Evolutionary conservation across 2,888 invertebrate genomes (phyloP), one percentile per base, ranked within the genome.

Genomic region (Dione vanillae): DNA sequence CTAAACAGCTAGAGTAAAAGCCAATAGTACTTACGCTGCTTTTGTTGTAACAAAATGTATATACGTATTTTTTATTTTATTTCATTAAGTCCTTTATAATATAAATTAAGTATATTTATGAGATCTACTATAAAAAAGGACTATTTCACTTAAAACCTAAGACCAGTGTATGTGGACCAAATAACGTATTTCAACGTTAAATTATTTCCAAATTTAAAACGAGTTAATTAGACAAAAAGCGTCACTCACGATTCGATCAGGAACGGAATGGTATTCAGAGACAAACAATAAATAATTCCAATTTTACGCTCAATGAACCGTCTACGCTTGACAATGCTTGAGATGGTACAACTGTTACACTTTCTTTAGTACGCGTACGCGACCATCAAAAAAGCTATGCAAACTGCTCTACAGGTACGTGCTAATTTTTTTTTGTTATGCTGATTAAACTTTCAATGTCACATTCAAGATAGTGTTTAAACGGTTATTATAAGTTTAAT

Each of bases 201-300:
- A 65, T 49, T 19, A 69, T 67, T 65, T 64, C 35, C 62, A 66
- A 69, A 35, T 65, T 45, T 58, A 71, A 65, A 70, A 64, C 52
- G 69, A 69, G 41, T 67, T 61, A 68, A 71, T 75, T 65, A 70
- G 37, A 61, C 20, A 71, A 74, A 74, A 72, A 74, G 69, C 68
- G 45, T 73, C 59, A 75, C 73, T 78, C 81, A 82, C 78, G 80
- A 80, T 81, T 78, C 76, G 65, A 78, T 82, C 81, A 81, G 80
- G 37, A 82, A 69, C 79, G 79, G 79, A 83, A 84, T 85, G 84
- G 79, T 76, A 76, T 78, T 77, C 69, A 69, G 76, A 72, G 77
- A 81, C 79, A 81, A 83, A 83, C 83, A 83, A 80, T 82, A 78
- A 80, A 80, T 82, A 79, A 83, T 83, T 61, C 82, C 78, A 83